phyloP scores from a whole-genome alignment of 2,888 invertebrate species.

The Lordiphosa fenestrarum region DNA sequence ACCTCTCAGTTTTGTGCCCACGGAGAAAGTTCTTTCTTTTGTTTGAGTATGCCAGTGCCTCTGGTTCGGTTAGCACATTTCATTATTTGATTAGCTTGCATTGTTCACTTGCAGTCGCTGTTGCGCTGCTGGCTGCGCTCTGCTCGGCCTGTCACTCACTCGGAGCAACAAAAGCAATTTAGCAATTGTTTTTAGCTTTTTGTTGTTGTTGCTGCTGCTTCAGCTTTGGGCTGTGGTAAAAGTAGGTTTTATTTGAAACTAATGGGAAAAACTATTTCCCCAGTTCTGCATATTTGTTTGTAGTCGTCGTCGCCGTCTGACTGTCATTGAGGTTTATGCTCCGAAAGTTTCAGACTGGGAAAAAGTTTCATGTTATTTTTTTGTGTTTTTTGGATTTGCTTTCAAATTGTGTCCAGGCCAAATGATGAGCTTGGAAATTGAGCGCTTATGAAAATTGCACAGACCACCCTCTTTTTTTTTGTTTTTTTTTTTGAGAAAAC shows the following conservation, averaged over 20 bases:
- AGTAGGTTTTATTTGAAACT: constrained; percentile 63
- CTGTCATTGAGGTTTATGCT: constrained; percentile 45
- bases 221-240: constrained; percentile 47
- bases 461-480: constrained; percentile 12
- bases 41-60: constrained; percentile 27
- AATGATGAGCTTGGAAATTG: constrained; percentile 59
- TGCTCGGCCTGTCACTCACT: constrained; percentile 42
- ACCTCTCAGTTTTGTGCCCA: constrained; percentile 32
- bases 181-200: constrained; percentile 52
- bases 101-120: constrained; percentile 56
- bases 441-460: constrained; percentile 61
- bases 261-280: constrained; percentile 61
- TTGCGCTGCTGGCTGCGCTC: constrained; percentile 15
- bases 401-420: constrained; percentile 42
- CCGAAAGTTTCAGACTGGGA: constrained; percentile 24
- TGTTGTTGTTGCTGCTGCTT: constrained; percentile 20
- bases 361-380: constrained; percentile 11
- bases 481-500: constrained; percentile 21
- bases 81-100: constrained; percentile 73
- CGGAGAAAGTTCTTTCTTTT: constrained; percentile 70
- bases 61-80: constrained; percentile 55
- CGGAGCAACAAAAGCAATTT: constrained; percentile 39
- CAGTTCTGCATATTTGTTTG: constrained; percentile 31
- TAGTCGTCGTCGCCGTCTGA: constrained; percentile 25
- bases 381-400: constrained; percentile 22